A percentile compares a stretch with the other conserved stretches of the same genome.
Conservation (phyloP, 2,797 vertebrate species). For the Monodelphis domestica region DNA sequence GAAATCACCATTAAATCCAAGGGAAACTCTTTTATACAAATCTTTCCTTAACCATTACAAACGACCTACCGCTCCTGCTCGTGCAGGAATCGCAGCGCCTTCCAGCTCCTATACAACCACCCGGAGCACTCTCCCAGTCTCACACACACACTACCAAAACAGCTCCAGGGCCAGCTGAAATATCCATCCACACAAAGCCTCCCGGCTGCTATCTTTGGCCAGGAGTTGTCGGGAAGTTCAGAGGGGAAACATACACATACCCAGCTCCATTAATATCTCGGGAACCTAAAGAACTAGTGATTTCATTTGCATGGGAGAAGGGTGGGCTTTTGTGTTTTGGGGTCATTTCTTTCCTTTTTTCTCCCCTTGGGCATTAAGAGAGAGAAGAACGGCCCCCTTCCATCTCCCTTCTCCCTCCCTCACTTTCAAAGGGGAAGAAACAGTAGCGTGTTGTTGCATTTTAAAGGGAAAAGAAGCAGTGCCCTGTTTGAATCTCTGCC, state of each 20-base stretch:
- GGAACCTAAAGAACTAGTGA: conserved; percentile 62
- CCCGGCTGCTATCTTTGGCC: background rate
- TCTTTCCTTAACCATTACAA: conserved; percentile 33
- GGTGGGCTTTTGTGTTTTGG: conserved; percentile 6
- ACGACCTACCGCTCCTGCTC: conserved; percentile 14
- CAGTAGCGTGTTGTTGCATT: conserved; percentile 65
- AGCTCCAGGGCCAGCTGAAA: conserved; percentile 40
- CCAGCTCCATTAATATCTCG: conserved; percentile 68
- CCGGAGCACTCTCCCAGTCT: conserved; percentile 17
- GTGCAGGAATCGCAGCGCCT: conserved; percentile 3
- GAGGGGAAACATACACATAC: conserved; percentile 52
- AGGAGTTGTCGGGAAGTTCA: conserved; percentile 58
- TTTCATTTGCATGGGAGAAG: conserved; percentile 75
- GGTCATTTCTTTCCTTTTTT: background rate
- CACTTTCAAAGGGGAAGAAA: conserved; percentile 45
- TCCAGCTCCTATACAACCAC: conserved; percentile 7
- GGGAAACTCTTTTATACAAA: conserved; percentile 59
- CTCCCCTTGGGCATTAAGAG: conserved; percentile 12
- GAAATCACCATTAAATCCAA: conserved; percentile 28
- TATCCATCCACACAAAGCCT: conserved; percentile 40
- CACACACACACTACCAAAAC: conserved; percentile 44
- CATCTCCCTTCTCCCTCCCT: conserved; percentile 46
- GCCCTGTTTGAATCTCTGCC: conserved; percentile 26
- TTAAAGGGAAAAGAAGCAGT: conserved; percentile 56
- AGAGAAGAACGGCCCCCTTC: conserved; percentile 8